A percentile compares a stretch with the other conserved stretches of the same genome.
Conservation (phyloP, 2,888 invertebrate genomes). For the Drosophila multiciliata region DNA sequence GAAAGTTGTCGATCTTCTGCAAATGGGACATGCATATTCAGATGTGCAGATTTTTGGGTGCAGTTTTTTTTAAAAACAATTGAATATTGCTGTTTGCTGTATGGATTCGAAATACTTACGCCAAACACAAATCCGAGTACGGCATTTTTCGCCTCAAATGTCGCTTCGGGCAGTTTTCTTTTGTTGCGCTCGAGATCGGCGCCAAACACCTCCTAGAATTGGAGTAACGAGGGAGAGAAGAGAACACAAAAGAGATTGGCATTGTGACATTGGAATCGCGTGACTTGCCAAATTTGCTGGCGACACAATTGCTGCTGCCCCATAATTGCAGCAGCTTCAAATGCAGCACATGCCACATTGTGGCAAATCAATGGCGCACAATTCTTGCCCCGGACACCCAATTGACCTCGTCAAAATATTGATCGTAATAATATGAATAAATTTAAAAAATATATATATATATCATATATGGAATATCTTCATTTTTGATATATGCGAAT, state of each 20-base stretch:
- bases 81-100: too few relatives aligned
- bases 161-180: slow-evolving; percentile 89
- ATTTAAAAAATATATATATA: too few relatives aligned
- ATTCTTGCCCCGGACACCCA: slow-evolving; percentile 28
- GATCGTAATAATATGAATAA: slow-evolving; percentile 7
- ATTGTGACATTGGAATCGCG: slow-evolving; percentile 17
- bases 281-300: slow-evolving; percentile 6
- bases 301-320: neutral
- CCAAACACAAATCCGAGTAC: slow-evolving; percentile 93
- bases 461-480: neutral
- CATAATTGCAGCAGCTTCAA: slow-evolving; percentile 3
- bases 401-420: slow-evolving; percentile 12
- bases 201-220: slow-evolving; percentile 85
- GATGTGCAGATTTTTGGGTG: neutral
- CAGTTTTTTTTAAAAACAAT: slow-evolving; percentile 24
- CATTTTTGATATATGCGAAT: neutral
- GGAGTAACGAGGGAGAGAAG: slow-evolving; percentile 15
- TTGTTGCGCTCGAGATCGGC: slow-evolving; percentile 88
- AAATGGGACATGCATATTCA: slow-evolving; percentile 7
- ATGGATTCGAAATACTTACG: slow-evolving; percentile 86
- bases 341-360: neutral
- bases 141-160: slow-evolving; percentile 91
- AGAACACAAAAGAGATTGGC: slow-evolving; percentile 37
- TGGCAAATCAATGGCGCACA: slow-evolving; percentile 18
- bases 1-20: slow-evolving; percentile 92